Percentiles rank a stretch among this genome's conserved stretches.
These are phyloP conservation scores for Matsumyia berberina DNA, from an alignment of 2,888 invertebrate species.

Conservation along the genomic window DNA sequence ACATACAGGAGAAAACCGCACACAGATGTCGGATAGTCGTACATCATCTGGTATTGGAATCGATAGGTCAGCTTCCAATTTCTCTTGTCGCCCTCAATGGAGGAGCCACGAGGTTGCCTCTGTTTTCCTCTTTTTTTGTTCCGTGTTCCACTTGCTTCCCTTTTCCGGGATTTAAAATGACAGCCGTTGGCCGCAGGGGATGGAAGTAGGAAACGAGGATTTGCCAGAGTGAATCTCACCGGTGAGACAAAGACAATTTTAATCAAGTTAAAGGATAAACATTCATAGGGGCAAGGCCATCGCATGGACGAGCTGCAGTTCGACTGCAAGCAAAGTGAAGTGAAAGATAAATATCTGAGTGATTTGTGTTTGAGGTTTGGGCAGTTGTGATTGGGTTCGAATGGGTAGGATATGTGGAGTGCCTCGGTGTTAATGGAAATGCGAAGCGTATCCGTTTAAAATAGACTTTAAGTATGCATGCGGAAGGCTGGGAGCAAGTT, in stretches of 20 bases:
- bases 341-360: conserved; percentile 68
- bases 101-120: background rate
- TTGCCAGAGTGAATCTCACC: conserved; percentile 16
- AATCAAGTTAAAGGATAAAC: conserved; percentile 74
- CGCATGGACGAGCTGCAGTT: conserved; percentile 1
- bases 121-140: conserved; percentile 10
- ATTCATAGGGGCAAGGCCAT: conserved; percentile 28
- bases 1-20: background rate
- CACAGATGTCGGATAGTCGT: background rate
- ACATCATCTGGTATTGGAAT: conserved; percentile 30
- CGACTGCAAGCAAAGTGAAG: conserved; percentile 60
- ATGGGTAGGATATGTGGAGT: conserved; percentile 10
- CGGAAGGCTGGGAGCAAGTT: background rate
- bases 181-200: conserved; percentile 33
- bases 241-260: conserved; percentile 66
- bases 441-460: background rate
- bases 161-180: conserved; percentile 45
- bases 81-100: background rate
- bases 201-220: conserved; percentile 11
- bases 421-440: conserved; percentile 1
- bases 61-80: conserved; percentile 39
- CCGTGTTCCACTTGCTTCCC: background rate
- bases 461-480: background rate
- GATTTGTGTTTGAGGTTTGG: conserved; percentile 60
- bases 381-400: conserved; percentile 32